A percentile compares a stretch with the other conserved stretches of the same genome.
These are phyloP conservation scores for Daubentonia madagascariensis DNA, from an alignment of 2,113 vertebrate genomes.

Conservation along the genomic window DNA sequence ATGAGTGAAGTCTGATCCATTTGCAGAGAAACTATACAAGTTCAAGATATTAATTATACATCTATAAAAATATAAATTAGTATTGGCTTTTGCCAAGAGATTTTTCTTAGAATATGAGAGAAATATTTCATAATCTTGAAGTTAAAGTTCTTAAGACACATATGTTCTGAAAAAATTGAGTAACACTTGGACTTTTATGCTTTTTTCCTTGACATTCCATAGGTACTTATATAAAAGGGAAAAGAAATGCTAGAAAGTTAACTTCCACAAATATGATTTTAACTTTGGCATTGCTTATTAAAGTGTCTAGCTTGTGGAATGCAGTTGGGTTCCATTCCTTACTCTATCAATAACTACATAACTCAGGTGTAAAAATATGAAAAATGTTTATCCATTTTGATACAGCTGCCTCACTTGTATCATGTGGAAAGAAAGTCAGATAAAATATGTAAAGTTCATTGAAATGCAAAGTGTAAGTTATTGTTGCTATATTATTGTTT, in stretches of 20 bases:
- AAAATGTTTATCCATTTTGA: neutral
- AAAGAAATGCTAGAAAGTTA: neutral
- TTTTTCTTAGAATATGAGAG: neutral
- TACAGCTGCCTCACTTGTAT: neutral
- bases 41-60: constrained; percentile 10
- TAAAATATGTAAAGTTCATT: neutral
- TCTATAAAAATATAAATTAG: constrained; percentile 17
- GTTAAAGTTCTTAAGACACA: neutral
- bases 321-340: neutral
- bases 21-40: neutral
- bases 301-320: neutral
- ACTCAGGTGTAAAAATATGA: neutral
- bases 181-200: neutral
- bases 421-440: neutral
- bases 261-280: neutral
- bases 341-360: neutral
- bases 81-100: neutral
- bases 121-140: constrained; percentile 18
- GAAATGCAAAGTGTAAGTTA: neutral
- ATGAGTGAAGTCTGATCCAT: neutral
- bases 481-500: neutral
- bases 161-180: neutral
- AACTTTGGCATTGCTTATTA: neutral
- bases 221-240: neutral
- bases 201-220: neutral